These are phyloP conservation scores for Petrocephalus zakoni DNA, from an alignment of 2,113 vertebrate species.

Conservation along the genomic window DNA sequence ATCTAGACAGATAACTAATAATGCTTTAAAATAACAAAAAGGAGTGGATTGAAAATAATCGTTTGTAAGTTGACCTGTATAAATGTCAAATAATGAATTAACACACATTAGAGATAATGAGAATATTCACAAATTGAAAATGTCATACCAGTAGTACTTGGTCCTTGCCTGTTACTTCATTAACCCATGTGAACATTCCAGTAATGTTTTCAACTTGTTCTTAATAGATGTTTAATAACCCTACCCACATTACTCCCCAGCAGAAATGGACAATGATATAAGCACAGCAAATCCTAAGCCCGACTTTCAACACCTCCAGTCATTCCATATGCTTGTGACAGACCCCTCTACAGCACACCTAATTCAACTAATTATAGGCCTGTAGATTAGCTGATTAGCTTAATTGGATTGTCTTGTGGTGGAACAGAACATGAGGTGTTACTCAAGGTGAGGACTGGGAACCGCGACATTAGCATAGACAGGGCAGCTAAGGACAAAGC, in stretches of 20 bases:
- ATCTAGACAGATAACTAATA: not conserved
- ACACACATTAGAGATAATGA: not conserved
- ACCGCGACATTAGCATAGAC: not conserved
- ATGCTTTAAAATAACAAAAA: not conserved
- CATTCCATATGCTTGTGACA: not conserved
- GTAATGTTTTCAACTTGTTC: not conserved
- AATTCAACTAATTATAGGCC: not conserved
- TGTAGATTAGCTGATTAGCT: not conserved
- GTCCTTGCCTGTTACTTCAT: not conserved
- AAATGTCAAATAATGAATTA: not conserved
- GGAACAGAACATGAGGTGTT: not conserved
- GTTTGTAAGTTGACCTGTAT: not conserved
- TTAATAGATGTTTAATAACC: not conserved
- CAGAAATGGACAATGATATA: not conserved
- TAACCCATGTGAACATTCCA: not conserved
- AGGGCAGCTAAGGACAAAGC: not conserved
- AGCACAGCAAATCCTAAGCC: not conserved
- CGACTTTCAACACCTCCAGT: not conserved
- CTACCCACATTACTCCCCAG: not conserved
- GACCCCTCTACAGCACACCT: not conserved
- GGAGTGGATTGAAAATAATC: not conserved
- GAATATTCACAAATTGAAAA: not conserved
- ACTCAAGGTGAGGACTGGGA: not conserved
- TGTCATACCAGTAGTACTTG: not conserved
- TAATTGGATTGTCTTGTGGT: conserved; percentile 3